Base-by-base conservation (phyloP, 1,140 invertebrate genomes). In the Myzus persicae region DNA sequence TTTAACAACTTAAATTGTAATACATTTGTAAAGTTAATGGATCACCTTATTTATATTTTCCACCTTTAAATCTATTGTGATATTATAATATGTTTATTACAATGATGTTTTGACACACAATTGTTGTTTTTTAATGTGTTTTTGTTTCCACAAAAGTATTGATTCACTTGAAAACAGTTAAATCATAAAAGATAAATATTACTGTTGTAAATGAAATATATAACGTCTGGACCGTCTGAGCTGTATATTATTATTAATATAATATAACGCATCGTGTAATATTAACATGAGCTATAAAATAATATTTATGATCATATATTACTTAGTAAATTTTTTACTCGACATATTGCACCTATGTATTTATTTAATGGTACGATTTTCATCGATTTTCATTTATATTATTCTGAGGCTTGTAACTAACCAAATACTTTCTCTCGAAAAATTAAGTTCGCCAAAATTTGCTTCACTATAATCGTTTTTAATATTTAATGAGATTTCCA, bases 131-230 rank as follows among this genome's bases (percentile, higher is more conserved):
- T 42, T 59, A 31, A 11, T 24, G n/a, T 40, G 48, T 59, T 90
- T 44, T 20, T 42, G 4, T 9, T 67, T 3, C 24, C 24, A 89
- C 44, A 40, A 40, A 40, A 40, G 22, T 89, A 14, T 90, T 67
- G 51, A 42, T 90, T 59, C 51, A 90, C 89, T 90, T n/a, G 2
- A 54, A 54, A 89, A 54, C 22, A 14, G 14, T 44, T 42, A 67
- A 90, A 44, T n/a, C 51, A 67, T 67, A 90, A 42, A n/a, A 26
- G 44, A 67, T 90, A 31, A 90, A 90, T 67, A 90, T 90, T 5
- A 90, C 14, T 7, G 18, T 67, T 90, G 38, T 90, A 90, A 90
- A 90, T 40, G 2, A 90, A 90, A 42, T 31, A 42, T 31, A 42
- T 59, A n/a, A 44, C 36, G 48, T 67, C 51, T 90, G 89, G 89